Percentiles rank a stretch among this genome's conserved stretches.
Conservation (phyloP, 2,113 vertebrate genomes). For the Cheirogaleus medius region DNA sequence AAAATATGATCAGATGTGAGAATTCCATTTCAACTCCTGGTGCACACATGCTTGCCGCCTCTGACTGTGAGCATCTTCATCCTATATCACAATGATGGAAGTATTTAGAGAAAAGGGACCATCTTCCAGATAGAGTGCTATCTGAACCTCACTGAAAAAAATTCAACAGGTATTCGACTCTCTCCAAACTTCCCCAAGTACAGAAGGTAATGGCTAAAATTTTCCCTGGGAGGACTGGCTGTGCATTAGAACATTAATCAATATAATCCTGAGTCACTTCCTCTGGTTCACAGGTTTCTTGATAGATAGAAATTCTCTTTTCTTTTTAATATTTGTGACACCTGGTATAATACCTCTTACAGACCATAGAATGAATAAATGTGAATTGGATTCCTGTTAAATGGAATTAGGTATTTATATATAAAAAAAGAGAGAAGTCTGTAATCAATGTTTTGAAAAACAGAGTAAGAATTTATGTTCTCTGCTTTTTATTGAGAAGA, state of each 20-base stretch:
- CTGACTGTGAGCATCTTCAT: not conserved
- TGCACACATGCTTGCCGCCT: not conserved
- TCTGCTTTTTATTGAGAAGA: not conserved
- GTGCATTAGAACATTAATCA: not conserved
- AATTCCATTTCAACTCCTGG: not conserved
- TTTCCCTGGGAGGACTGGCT: not conserved
- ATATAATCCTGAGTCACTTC: not conserved
- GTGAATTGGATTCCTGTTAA: not conserved
- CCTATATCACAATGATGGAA: not conserved
- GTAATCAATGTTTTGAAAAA: not conserved
- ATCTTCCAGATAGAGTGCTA: not conserved
- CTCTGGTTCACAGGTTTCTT: not conserved
- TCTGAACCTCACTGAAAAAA: not conserved
- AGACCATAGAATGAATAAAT: not conserved
- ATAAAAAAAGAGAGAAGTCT: not conserved
- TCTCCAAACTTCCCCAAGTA: not conserved
- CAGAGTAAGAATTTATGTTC: not conserved
- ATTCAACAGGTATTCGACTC: not conserved
- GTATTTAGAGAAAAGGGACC: not conserved
- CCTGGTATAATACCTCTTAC: not conserved
- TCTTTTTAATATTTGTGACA: not conserved
- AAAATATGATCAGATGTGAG: not conserved
- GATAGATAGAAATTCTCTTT: not conserved
- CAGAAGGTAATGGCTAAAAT: not conserved
- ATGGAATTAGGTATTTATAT: not conserved